A percentile compares a stretch with the other conserved stretches of the same genome.
Conservation (phyloP, 2,888 invertebrate genomes). For the Coecobrya sp. region DNA sequence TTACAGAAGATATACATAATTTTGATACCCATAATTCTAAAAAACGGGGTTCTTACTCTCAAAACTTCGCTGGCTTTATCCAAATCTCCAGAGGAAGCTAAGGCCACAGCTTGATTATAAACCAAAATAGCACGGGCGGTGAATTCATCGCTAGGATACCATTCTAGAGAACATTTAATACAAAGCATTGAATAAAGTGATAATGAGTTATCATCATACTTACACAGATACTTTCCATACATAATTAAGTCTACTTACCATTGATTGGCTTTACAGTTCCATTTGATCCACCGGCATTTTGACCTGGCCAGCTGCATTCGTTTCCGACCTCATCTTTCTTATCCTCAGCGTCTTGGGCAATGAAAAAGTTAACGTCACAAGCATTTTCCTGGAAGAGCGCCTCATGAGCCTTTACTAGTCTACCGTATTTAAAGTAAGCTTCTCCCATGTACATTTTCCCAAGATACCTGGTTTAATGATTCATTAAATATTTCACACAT, state of each 20-base stretch:
- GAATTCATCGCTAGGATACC: constrained; percentile 90
- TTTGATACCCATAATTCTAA: background rate
- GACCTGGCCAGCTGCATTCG: constrained; percentile 74
- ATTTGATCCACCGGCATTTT: constrained; percentile 37
- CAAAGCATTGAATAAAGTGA: background rate
- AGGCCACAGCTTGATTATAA: constrained; percentile 93
- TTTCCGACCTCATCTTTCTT: constrained; percentile 79
- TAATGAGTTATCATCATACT: background rate
- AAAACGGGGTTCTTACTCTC: constrained; percentile 85
- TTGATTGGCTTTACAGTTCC: constrained; percentile 72
- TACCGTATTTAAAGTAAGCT: constrained; percentile 78
- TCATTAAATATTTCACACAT: no score
- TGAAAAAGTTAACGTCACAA: constrained; percentile 67
- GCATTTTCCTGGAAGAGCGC: constrained; percentile 65
- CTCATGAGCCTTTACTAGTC: constrained; percentile 67
- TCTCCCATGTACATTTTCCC: constrained; percentile 83
- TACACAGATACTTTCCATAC: background rate
- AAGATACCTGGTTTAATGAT: constrained; percentile 74
- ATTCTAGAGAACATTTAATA: constrained; percentile 88
- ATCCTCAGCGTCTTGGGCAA: constrained; percentile 77
- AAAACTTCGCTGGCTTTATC: constrained; percentile 90
- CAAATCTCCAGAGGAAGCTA: constrained; percentile 92
- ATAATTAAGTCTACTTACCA: constrained; percentile 39
- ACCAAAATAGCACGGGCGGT: constrained; percentile 91
- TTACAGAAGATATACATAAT: no score